Evolutionary conservation across 2,888 invertebrate species (phyloP).

Genomic region (Tachystola acroxantha): DNA sequence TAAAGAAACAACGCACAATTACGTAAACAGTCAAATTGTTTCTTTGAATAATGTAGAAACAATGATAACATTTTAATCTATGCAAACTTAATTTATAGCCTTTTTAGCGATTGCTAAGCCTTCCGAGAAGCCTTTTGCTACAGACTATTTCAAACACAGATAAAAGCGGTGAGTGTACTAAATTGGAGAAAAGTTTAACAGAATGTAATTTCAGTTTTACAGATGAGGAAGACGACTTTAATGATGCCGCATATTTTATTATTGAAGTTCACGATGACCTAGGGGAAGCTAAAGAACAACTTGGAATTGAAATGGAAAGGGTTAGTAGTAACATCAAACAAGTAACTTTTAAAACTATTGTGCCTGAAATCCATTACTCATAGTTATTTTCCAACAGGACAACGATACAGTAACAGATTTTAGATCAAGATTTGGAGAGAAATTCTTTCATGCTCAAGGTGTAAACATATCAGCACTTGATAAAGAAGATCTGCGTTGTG

Average conservation of each 20-base stretch:
- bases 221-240: constrained; percentile 62
- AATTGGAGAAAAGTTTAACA: not conserved
- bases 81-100: constrained; percentile 10
- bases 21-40: too few species aligned
- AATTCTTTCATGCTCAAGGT: constrained; percentile 80
- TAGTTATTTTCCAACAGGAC: constrained; percentile 57
- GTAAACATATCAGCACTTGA: constrained; percentile 86
- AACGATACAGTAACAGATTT: constrained; percentile 87
- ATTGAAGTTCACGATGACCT: constrained; percentile 86
- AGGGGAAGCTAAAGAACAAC: constrained; percentile 85
- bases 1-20: not conserved
- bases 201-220: constrained; percentile 35
- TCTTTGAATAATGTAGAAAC: not conserved
- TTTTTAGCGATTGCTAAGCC: constrained; percentile 29
- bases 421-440: constrained; percentile 83
- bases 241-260: constrained; percentile 78
- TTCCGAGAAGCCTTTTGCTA: constrained; percentile 20
- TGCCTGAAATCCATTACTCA: too few species aligned
- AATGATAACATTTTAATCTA: constrained; percentile 5
- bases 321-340: constrained; percentile 31
- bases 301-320: constrained; percentile 86
- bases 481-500: constrained; percentile 85
- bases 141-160: constrained; percentile 6
- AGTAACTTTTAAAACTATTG: too few species aligned
- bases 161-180: not conserved